Conservation (phyloP, 2,797 vertebrate genomes). For the Borostomias antarcticus region DNA sequence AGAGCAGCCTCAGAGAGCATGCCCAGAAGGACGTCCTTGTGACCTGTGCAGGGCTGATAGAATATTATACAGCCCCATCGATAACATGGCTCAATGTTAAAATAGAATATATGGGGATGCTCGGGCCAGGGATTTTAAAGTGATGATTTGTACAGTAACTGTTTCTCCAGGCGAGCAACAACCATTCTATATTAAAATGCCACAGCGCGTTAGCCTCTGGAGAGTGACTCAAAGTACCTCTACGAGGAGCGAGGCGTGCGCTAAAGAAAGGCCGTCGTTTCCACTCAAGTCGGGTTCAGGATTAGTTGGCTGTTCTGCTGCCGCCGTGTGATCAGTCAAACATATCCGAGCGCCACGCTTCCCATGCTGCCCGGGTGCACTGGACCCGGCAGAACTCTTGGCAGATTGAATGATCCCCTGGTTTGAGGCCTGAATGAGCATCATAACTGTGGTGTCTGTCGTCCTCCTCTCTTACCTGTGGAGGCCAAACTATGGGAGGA, state of each 20-base stretch:
- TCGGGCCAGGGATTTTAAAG: conserved; percentile 31
- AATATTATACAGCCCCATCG: conserved; percentile 40
- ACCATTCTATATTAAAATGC: conserved; percentile 58
- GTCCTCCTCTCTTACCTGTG: background rate
- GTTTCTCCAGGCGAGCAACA: conserved; percentile 33
- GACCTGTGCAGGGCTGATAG: conserved; percentile 9
- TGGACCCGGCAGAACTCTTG: background rate
- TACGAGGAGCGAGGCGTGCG: conserved; percentile 59
- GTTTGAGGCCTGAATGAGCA: background rate
- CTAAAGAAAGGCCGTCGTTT: conserved; percentile 67
- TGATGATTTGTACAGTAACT: conserved; percentile 42
- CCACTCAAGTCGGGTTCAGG: conserved; percentile 51
- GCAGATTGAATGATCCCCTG: background rate
- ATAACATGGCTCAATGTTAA: conserved; percentile 30
- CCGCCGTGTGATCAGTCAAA: conserved; percentile 31
- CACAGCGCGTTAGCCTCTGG: conserved; percentile 60
- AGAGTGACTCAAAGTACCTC: conserved; percentile 69
- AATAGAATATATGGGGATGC: conserved; percentile 23
- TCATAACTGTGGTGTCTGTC: background rate
- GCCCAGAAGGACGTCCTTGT: no score
- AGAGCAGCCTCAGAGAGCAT: no score
- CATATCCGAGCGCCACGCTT: background rate
- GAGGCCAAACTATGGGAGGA: background rate
- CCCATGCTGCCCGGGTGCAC: no score
- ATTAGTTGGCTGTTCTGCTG: conserved; percentile 38